phyloP scores from a whole-genome alignment of 53 echinoderm and acorn worm genomes.

The Zoroaster sp. region DNA sequence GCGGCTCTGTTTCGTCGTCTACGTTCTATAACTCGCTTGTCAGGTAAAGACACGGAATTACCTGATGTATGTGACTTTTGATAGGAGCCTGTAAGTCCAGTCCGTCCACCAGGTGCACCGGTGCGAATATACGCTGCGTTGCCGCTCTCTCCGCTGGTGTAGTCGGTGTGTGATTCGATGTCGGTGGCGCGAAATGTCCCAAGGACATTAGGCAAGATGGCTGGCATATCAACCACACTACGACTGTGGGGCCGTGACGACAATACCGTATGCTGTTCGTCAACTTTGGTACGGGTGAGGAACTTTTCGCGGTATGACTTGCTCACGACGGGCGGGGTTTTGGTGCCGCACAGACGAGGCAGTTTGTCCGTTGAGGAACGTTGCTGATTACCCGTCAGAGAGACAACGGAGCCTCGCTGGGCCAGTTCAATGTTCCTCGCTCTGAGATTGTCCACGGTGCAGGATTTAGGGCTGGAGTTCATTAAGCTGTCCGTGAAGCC shows the following conservation, averaged over 20 bases:
- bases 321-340: slow-evolving; percentile 73
- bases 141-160: slow-evolving; percentile 34
- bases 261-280: slow-evolving; percentile 27
- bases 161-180: slow-evolving; percentile 48
- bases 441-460: slow-evolving; percentile 6
- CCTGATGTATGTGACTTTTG: background rate
- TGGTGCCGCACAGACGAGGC: slow-evolving; percentile 59
- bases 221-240: slow-evolving; percentile 48
- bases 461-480: slow-evolving; percentile 75
- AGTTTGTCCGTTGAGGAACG: background rate
- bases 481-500: slow-evolving; percentile 75
- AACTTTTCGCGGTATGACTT: slow-evolving; percentile 66
- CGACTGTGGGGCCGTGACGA: slow-evolving; percentile 45
- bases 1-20: slow-evolving; percentile 69
- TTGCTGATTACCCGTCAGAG: background rate
- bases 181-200: slow-evolving; percentile 6
- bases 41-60: background rate
- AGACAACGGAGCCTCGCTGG: background rate
- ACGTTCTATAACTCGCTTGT: slow-evolving; percentile 59
- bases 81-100: background rate
- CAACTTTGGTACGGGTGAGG: slow-evolving; percentile 1
- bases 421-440: slow-evolving; percentile 25
- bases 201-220: slow-evolving; percentile 64
- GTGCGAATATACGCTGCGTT: slow-evolving; percentile 76
- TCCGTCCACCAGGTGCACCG: background rate